Evolutionary conservation across 37 sponge, comb jelly and placozoan species (phyloP).

Genomic region (Halisarca cf. caerulea): DNA sequence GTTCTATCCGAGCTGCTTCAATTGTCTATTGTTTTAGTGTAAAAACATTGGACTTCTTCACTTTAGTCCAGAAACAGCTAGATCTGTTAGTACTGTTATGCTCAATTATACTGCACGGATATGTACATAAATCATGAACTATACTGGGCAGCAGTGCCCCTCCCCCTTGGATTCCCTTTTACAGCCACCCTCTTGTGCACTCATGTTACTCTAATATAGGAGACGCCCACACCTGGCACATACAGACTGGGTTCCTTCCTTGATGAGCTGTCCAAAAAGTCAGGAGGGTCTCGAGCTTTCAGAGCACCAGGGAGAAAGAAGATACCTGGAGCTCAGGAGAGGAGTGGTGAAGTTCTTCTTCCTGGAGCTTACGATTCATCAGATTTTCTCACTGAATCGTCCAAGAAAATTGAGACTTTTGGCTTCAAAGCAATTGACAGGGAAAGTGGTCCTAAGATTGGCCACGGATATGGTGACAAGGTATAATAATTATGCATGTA

Average conservation of each 20-base stretch:
- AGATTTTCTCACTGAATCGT: constrained; percentile 47
- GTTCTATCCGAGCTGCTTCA: too few relatives aligned
- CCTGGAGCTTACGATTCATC: constrained; percentile 78
- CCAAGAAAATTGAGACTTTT: constrained; percentile 48
- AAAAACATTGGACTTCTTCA: too few relatives aligned
- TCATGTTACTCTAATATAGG: constrained; percentile 37
- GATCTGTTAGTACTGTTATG: too few relatives aligned
- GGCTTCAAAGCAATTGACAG: constrained; percentile 74
- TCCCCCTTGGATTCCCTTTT: background rate
- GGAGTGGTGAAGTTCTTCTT: constrained; percentile 53
- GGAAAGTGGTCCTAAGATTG: constrained; percentile 75
- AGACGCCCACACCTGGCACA: constrained; percentile 84
- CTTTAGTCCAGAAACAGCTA: too few relatives aligned
- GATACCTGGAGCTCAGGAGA: constrained; percentile 21
- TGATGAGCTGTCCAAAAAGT: constrained; percentile 57
- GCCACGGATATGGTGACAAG: constrained; percentile 89
- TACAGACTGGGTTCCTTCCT: constrained; percentile 66
- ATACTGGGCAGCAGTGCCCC: too few relatives aligned
- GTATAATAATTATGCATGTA: constrained; percentile 54
- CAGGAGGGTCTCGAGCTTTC: constrained; percentile 61
- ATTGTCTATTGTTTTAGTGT: too few relatives aligned
- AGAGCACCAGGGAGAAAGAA: constrained; percentile 56
- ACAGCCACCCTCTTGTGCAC: background rate
- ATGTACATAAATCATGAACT: too few relatives aligned
- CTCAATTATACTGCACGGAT: too few relatives aligned